A percentile compares a stretch with the other conserved stretches of the same genome.
Conservation (phyloP, 2,113 vertebrate genomes). For the Entomyzon cyanotis region DNA sequence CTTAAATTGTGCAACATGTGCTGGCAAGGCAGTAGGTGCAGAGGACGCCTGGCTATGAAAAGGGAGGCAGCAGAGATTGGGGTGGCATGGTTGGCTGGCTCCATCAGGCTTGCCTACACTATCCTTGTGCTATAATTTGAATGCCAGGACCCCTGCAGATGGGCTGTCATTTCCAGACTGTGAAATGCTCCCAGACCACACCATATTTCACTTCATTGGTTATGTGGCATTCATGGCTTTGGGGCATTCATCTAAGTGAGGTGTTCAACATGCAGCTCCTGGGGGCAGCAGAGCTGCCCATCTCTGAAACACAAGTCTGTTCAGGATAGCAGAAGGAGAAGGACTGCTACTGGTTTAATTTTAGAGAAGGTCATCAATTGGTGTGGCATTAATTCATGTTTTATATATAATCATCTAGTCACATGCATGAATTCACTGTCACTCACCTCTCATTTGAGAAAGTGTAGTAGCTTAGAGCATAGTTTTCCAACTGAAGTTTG, state of each 20-base stretch:
- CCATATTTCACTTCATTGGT: neutral
- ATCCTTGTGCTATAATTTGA: neutral
- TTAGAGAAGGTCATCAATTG: neutral
- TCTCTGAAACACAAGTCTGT: neutral
- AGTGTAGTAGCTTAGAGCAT: neutral
- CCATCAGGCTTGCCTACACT: neutral
- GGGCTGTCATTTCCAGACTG: neutral
- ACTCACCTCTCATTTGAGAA: neutral
- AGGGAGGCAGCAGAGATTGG: neutral
- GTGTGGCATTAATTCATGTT: neutral
- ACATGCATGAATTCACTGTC: neutral
- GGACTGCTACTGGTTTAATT: neutral
- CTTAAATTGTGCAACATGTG: neutral
- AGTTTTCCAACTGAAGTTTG: neutral
- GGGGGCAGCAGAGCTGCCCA: neutral
- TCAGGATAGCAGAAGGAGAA: neutral
- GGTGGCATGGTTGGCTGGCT: neutral
- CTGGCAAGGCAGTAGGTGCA: neutral
- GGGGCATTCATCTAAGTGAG: rapidly evolving
- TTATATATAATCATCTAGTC: neutral
- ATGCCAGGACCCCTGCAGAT: neutral
- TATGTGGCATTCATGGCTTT: neutral
- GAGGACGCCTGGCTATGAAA: neutral
- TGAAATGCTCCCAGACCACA: neutral
- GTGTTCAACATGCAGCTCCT: neutral